Evolutionary conservation across 2,113 vertebrate genomes (phyloP).

Genomic region (Sakesphorus luctuosus): DNA sequence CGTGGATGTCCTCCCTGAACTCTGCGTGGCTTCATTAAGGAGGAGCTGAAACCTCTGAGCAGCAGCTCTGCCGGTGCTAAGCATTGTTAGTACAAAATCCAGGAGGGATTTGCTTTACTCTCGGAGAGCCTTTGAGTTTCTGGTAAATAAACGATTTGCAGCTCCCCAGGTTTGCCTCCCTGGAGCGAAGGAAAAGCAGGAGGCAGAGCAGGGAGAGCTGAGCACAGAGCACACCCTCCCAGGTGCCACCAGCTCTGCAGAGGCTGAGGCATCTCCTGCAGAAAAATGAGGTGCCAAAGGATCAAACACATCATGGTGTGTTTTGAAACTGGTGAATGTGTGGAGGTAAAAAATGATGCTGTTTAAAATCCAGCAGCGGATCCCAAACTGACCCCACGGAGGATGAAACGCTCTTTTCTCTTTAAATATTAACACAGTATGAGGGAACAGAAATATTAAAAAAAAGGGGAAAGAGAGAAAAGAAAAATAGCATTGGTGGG

Average conservation of each 20-base stretch:
- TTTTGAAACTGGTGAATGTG: neutral
- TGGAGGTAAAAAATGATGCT: accelerated
- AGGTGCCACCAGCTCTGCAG: neutral
- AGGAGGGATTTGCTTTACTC: neutral
- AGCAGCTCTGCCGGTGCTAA: neutral
- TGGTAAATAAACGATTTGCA: neutral
- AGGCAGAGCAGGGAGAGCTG: neutral
- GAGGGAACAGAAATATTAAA: neutral
- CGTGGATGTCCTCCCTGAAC: accelerated
- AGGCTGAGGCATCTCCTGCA: neutral
- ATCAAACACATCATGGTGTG: accelerated
- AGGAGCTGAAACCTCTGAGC: neutral
- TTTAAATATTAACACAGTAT: neutral
- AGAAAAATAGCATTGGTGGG: neutral
- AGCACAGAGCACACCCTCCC: neutral
- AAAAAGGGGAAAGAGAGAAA: neutral
- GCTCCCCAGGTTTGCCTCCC: neutral
- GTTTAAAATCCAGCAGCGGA: neutral
- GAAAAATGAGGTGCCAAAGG: neutral
- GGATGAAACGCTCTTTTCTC: neutral
- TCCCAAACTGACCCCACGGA: neutral
- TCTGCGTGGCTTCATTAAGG: neutral
- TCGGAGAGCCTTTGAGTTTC: neutral
- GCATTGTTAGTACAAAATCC: neutral
- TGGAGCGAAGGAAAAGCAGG: accelerated